Evolutionary conservation across 64 coral and sea anemone species (phyloP).

Genomic region (Hydrozoanthus tunicans): DNA sequence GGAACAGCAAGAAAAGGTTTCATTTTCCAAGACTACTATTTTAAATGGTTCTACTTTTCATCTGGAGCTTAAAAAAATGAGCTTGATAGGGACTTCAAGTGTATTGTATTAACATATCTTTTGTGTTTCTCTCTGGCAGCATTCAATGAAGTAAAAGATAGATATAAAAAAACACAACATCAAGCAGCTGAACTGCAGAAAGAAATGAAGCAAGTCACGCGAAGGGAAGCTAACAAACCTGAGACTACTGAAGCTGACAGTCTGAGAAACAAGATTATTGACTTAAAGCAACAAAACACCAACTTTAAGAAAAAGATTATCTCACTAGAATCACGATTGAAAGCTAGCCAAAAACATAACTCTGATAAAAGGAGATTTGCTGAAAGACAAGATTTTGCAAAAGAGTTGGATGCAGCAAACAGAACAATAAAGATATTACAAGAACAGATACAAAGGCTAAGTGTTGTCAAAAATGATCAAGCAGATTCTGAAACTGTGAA

Average conservation of each 20-base stretch:
- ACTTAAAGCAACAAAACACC: slow-evolving; percentile 14
- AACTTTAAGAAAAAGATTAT: slow-evolving; percentile 9
- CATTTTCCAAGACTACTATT: too few species aligned
- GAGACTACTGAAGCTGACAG: background rate
- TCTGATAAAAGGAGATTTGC: background rate
- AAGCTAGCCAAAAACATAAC: background rate
- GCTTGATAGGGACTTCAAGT: too few species aligned
- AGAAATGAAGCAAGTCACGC: background rate
- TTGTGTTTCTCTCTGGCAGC: slow-evolving; percentile 12
- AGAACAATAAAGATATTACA: background rate
- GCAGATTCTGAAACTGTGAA: background rate
- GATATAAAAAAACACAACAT: slow-evolving; percentile 38
- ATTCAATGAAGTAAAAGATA: slow-evolving; percentile 28
- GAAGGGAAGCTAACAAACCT: background rate
- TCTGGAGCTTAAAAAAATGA: too few species aligned
- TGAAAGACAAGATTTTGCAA: background rate
- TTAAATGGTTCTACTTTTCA: too few species aligned
- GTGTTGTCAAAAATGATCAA: background rate
- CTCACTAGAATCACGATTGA: slow-evolving; percentile 4
- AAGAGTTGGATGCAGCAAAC: slow-evolving; percentile 24
- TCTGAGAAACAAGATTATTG: background rate
- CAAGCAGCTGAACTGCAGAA: slow-evolving; percentile 27
- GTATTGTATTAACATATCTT: background rate
- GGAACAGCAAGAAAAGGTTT: too few species aligned
- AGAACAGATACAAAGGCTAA: background rate